Percentiles rank a stretch among this genome's conserved stretches.
Evolutionary conservation across 1,140 invertebrate species (phyloP).

Genomic region (Ptiloglossa arizonensis): DNA sequence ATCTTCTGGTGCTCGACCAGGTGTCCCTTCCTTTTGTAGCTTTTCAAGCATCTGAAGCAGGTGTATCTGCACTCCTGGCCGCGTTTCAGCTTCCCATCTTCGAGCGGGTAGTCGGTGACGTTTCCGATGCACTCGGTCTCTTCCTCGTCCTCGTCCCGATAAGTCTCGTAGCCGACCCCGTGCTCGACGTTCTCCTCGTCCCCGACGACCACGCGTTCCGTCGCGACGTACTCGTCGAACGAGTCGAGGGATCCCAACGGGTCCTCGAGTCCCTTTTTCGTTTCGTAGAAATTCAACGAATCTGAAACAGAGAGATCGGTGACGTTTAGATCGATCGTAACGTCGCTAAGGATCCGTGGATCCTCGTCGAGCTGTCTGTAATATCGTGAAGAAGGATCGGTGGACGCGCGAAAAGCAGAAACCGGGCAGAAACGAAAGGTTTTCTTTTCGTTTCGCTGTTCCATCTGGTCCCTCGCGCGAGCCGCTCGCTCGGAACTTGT

Average conservation of each 20-base stretch:
- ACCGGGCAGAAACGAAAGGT: no score
- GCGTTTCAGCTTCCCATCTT: no score
- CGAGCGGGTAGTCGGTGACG: background rate
- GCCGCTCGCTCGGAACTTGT: no score
- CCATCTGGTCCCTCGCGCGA: no score
- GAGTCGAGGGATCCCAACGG: background rate
- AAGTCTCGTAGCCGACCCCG: background rate
- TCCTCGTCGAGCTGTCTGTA: background rate
- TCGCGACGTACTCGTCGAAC: background rate
- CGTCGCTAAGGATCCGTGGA: no score
- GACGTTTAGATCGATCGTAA: background rate
- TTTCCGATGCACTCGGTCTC: no score
- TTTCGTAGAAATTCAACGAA: background rate
- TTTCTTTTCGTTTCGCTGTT: no score
- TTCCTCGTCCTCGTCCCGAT: background rate
- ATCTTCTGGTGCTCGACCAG: conserved; percentile 11
- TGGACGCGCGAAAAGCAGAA: no score
- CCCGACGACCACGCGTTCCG: no score
- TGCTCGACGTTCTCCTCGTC: background rate
- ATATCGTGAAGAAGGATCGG: no score
- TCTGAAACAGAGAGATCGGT: background rate
- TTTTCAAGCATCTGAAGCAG: conserved; percentile 3
- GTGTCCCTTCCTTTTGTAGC: conserved; percentile 5
- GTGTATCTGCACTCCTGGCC: background rate
- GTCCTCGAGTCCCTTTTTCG: background rate